Evolutionary conservation across 2,888 invertebrate species (phyloP).

Genomic region (Orthosia gothica): DNA sequence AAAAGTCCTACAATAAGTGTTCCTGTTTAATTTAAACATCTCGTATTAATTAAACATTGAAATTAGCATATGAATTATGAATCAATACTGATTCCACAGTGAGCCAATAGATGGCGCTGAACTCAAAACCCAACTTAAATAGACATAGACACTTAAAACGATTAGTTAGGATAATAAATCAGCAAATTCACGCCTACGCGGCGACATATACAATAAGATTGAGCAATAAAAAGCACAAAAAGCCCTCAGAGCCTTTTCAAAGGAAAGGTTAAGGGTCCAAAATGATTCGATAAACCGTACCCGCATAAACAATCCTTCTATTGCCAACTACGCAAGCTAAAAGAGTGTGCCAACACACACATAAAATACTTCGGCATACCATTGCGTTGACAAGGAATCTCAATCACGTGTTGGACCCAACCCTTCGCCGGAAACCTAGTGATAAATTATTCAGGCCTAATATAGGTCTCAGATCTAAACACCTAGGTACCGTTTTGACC

Average conservation of each 20-base stretch:
- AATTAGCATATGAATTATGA: too few species aligned
- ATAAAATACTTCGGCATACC: conserved; percentile 18
- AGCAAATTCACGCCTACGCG: too few species aligned
- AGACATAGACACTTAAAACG: too few species aligned
- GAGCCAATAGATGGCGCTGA: too few species aligned
- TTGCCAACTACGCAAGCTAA: conserved; percentile 4
- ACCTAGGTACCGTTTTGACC: conserved; percentile 42
- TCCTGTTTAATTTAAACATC: too few species aligned
- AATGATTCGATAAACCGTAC: conserved; percentile 35
- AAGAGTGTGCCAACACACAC: conserved; percentile 26
- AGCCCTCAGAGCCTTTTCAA: conserved; percentile 1
- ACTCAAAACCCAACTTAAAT: too few species aligned
- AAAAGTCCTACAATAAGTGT: too few species aligned
- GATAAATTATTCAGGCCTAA: conserved; percentile 49
- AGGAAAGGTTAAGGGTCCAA: conserved; percentile 17
- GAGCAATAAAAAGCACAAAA: conserved; percentile 15
- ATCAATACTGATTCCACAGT: too few species aligned
- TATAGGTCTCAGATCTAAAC: conserved; percentile 47
- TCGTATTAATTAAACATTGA: too few species aligned
- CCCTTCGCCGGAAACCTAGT: conserved; percentile 36
- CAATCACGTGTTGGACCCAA: conserved; percentile 38
- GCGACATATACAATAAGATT: conserved; percentile 9
- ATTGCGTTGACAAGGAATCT: conserved; percentile 37
- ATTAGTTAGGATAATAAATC: too few species aligned
- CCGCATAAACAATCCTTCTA: conserved; percentile 39